Evolutionary conservation across 2,797 vertebrate genomes (phyloP), one percentile per base, ranked within the genome.

Genomic region (Notolepis coatsorum): DNA sequence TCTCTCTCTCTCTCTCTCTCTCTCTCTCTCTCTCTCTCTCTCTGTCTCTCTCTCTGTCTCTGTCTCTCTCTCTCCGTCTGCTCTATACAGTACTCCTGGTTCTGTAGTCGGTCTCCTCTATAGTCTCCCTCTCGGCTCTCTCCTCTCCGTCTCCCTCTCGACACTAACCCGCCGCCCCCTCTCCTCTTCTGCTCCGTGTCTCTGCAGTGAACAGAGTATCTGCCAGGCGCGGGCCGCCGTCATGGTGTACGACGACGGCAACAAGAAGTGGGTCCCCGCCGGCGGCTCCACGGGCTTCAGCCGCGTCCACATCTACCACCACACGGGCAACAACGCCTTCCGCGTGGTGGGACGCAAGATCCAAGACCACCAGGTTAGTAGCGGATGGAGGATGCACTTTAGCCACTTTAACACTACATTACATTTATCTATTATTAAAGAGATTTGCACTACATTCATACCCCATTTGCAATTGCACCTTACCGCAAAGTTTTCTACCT

Each of bases 191-290:
- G 37, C 25, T 35, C 38, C 46, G 0, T 61, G 57, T 8, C 23
- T 43, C 42, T 55, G 30, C 91, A 99, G 97, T 89, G 97, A 99
- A 89, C 97, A 99, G 93, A 99, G 97, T 84, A 99, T 99, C 92
- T 99, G 97, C 91, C 97, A 99, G 93, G 97, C 97, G 21, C 94
- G 97, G 87, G 97, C 97, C 71, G 97, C 97, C 54, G 97, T 99
- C 73, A 99, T 99, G 97, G 96, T 99, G 79, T 99, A 99, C 0
- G 97, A 99, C 21, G 97, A 99, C 79, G 93, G 94, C 93, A 99
- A 98, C 79, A 98, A 99, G 93, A 99, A 99, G 87, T 99, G 97
- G 97, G 94, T 99, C 73, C 97, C 97, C 15, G 97, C 97, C 23
- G 97, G 97, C 5, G 97, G 97, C 52, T 97, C 97, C 24, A 96